Conservation (phyloP, 37 sponge, comb jelly and placozoan species). For the Hormiphora californensis region DNA sequence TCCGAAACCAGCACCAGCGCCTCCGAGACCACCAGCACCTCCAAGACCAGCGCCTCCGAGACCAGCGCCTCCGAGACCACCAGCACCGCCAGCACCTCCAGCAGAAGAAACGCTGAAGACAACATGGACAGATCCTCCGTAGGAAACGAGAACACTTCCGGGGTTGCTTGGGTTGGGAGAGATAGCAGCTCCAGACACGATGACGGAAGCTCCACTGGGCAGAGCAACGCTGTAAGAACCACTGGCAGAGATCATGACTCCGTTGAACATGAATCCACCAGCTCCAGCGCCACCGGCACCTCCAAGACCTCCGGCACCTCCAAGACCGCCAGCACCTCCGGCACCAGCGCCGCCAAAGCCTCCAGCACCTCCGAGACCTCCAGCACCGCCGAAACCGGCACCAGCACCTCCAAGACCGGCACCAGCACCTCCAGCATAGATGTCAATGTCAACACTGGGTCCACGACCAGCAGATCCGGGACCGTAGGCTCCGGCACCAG, state of each 20-base stretch:
- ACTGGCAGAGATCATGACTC: not conserved
- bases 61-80: not conserved
- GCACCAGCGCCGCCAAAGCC: too few relatives aligned
- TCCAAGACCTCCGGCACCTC: not conserved
- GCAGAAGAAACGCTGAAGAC: not conserved
- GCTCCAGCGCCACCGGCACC: not conserved
- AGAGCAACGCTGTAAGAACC: slow-evolving; percentile 22
- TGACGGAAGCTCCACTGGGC: not conserved
- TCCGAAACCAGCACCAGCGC: too few relatives aligned
- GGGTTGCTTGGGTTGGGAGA: slow-evolving; percentile 29
- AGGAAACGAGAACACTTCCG: not conserved
- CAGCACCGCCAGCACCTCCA: slow-evolving; percentile 3
- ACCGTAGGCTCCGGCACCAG: too few relatives aligned
- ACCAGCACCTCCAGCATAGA: too few relatives aligned
- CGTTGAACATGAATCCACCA: slow-evolving; percentile 35
- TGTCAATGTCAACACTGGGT: too few relatives aligned
- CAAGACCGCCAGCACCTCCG: too few relatives aligned
- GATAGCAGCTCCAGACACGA: slow-evolving; percentile 15
- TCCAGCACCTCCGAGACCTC: too few relatives aligned
- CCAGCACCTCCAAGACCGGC: too few relatives aligned
- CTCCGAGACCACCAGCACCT: too few relatives aligned
- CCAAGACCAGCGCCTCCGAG: too few relatives aligned
- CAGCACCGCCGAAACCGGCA: too few relatives aligned
- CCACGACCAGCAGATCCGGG: too few relatives aligned
- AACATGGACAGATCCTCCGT: not conserved